A percentile compares a stretch with the other conserved stretches of the same genome.
These are phyloP conservation scores for Centrocercus urophasianus DNA, from an alignment of 2,113 vertebrate species.

Conservation along the genomic window DNA sequence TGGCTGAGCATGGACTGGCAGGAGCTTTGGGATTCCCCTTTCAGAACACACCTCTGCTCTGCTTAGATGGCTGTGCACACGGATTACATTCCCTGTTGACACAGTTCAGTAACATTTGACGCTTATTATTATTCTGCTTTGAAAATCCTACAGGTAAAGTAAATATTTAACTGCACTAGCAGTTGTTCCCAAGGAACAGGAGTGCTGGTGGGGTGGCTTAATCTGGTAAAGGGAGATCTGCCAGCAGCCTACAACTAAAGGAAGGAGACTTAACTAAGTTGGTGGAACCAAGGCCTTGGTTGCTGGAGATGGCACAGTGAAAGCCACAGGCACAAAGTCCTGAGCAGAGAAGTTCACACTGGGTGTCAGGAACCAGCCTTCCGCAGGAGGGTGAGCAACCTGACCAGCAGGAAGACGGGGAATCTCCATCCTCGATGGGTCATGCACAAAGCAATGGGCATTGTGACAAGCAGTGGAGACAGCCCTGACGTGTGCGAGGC, in stretches of 20 bases:
- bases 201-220: slow-evolving; percentile 31
- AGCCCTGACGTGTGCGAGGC: no score
- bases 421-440: rapidly evolving
- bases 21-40: neutral
- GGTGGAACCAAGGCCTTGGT: neutral
- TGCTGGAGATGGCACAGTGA: neutral
- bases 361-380: neutral
- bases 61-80: neutral
- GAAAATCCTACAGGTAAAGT: slow-evolving; percentile 47
- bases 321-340: neutral
- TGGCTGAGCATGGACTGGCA: rapidly evolving
- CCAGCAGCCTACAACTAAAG: neutral
- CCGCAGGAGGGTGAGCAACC: neutral
- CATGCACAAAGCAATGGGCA: rapidly evolving
- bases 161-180: slow-evolving; percentile 67
- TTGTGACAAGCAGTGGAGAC: neutral
- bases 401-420: neutral
- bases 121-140: slow-evolving; percentile 51
- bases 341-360: neutral
- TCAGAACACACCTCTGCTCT: neutral
- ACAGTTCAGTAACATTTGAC: slow-evolving; percentile 28
- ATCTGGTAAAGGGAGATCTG: neutral
- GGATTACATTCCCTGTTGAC: slow-evolving; percentile 35
- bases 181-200: slow-evolving; percentile 22
- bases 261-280: neutral